Evolutionary conservation across 2,888 invertebrate genomes (phyloP).

Genomic region (Ypsolopha sequella): DNA sequence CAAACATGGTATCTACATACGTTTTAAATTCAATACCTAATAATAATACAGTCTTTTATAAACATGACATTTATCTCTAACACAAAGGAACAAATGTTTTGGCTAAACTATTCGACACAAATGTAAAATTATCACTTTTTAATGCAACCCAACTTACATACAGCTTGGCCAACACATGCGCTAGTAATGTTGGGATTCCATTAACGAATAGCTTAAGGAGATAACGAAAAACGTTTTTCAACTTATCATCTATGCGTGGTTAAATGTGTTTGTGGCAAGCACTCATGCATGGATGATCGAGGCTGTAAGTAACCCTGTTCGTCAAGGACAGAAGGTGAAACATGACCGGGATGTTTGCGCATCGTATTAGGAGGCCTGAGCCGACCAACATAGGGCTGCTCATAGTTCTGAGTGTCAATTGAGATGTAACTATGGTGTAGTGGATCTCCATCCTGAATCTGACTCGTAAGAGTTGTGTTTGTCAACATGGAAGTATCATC

Average conservation of each 20-base stretch:
- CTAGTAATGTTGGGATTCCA: constrained; percentile 62
- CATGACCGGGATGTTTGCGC: constrained; percentile 54
- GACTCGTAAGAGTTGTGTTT: constrained; percentile 73
- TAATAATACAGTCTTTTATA: constrained; percentile 43
- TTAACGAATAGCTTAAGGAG: constrained; percentile 53
- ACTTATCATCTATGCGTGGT: constrained; percentile 59
- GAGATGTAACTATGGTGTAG: constrained; percentile 78
- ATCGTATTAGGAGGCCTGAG: constrained; percentile 58
- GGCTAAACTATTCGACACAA: constrained; percentile 39
- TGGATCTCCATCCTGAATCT: constrained; percentile 74
- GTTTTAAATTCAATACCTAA: constrained; percentile 22
- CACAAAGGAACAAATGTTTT: constrained; percentile 42
- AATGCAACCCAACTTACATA: constrained; percentile 44
- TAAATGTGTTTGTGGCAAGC: constrained; percentile 63
- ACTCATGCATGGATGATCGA: constrained; percentile 61
- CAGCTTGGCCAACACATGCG: constrained; percentile 56
- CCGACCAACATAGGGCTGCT: constrained; percentile 58
- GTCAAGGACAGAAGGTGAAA: constrained; percentile 58
- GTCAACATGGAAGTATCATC: constrained; percentile 73
- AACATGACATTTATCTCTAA: constrained; percentile 25
- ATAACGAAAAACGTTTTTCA: constrained; percentile 32
- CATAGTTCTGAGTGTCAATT: constrained; percentile 71
- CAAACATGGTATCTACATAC: constrained; percentile 21
- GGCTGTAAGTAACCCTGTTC: constrained; percentile 68
- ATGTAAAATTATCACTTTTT: constrained; percentile 43